These are phyloP conservation scores for Calliphora vicina DNA, from an alignment of 1,140 invertebrate genomes.

Conservation along the genomic window DNA sequence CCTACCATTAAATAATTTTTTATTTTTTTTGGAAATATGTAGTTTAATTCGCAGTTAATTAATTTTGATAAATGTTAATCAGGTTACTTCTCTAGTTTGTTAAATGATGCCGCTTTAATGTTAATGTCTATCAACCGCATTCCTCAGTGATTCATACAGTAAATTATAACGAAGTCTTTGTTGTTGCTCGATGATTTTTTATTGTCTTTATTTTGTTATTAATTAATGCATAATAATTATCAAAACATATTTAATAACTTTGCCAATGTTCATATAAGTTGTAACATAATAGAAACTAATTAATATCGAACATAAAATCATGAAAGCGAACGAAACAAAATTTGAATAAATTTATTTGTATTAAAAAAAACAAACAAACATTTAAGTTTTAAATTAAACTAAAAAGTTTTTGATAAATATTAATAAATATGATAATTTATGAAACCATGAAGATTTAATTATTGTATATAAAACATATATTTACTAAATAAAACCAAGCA, in stretches of 20 bases:
- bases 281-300: conserved; percentile 53
- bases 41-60: no score
- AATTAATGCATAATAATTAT: not conserved
- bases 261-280: conserved; percentile 45
- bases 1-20: not conserved
- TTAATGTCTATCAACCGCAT: not conserved
- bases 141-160: not conserved
- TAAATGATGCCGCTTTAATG: not conserved
- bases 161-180: not conserved
- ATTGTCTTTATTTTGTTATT: not conserved
- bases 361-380: not conserved
- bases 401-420: not conserved
- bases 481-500: not conserved
- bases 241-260: not conserved
- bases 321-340: not conserved
- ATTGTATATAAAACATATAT: not conserved
- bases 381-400: not conserved
- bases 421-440: not conserved
- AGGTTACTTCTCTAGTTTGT: not conserved
- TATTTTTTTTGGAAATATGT: no score
- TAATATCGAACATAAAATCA: not conserved
- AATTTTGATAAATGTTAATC: not conserved
- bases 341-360: not conserved
- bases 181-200: not conserved
- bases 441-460: not conserved